Conservation (phyloP, 2,797 vertebrate species). For the Siniperca obscura region DNA sequence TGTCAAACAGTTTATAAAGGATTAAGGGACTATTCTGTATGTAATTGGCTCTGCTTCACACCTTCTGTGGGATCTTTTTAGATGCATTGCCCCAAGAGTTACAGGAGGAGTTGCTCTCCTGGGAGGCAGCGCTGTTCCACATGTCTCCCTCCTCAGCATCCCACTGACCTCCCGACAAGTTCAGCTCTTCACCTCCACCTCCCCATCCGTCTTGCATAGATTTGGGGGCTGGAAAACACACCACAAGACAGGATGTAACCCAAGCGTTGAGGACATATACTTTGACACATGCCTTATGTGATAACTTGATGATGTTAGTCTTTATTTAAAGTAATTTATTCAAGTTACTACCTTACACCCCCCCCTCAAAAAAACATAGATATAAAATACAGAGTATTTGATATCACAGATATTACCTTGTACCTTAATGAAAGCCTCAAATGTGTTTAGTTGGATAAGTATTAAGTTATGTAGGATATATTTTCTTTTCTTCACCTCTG, state of each 20-base stretch:
- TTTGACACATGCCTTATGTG: not conserved
- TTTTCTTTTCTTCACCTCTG: not conserved
- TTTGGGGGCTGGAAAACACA: constrained; percentile 90
- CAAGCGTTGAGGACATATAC: not conserved
- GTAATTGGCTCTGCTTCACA: constrained; percentile 55
- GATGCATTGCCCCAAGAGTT: constrained; percentile 83
- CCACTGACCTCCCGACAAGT: constrained; percentile 82
- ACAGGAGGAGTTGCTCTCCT: constrained; percentile 91
- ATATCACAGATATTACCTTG: not conserved
- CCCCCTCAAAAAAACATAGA: not conserved
- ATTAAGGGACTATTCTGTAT: not conserved
- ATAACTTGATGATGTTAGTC: too few species aligned
- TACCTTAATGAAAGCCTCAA: not conserved
- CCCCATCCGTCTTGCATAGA: constrained; percentile 99
- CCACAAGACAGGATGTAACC: constrained; percentile 7
- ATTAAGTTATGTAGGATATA: not conserved
- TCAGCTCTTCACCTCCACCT: constrained; percentile 93
- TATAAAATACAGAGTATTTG: not conserved
- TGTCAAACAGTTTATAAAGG: not conserved
- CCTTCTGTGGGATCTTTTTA: constrained; percentile 93
- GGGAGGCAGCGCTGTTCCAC: constrained; percentile 94
- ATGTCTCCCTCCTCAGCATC: constrained; percentile 96
- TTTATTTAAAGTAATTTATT: not conserved
- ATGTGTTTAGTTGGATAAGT: too few species aligned
- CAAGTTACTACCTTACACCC: not conserved